A percentile compares a stretch with the other conserved stretches of the same genome.
phyloP scores from a whole-genome alignment of 1,140 invertebrate genomes.

The Drosophila simulans region DNA sequence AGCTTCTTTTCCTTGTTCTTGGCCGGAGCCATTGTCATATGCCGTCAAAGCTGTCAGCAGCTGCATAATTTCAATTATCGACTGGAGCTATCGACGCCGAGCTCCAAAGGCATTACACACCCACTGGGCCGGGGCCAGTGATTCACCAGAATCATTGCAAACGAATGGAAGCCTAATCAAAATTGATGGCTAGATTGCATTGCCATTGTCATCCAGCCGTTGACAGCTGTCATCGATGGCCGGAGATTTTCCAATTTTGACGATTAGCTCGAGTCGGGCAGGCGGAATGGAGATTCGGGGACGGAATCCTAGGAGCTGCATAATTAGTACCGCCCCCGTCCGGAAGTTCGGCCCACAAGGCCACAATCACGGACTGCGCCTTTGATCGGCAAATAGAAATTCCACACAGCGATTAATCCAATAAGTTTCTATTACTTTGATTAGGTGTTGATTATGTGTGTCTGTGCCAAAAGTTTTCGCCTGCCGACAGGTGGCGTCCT shows the following conservation, averaged over 20 bases:
- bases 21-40: neutral
- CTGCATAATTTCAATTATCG: slow-evolving; percentile 67
- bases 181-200: slow-evolving; percentile 70
- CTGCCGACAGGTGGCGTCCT: slow-evolving; percentile 46
- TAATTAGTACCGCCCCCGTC: slow-evolving; percentile 24
- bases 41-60: slow-evolving; percentile 27
- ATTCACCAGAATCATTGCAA: neutral
- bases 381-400: slow-evolving; percentile 67
- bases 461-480: slow-evolving; percentile 32
- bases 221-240: slow-evolving; percentile 71
- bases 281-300: slow-evolving; percentile 1
- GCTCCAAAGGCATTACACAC: no score
- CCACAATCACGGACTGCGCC: slow-evolving; percentile 32
- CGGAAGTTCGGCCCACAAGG: neutral
- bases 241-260: slow-evolving; percentile 61
- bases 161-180: slow-evolving; percentile 58
- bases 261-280: slow-evolving; percentile 46
- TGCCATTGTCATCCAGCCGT: slow-evolving; percentile 35
- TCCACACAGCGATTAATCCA: slow-evolving; percentile 73
- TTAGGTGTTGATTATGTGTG: slow-evolving; percentile 79
- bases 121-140: no score
- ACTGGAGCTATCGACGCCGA: slow-evolving; percentile 13
- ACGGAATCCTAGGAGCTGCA: neutral
- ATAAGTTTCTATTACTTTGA: slow-evolving; percentile 82
- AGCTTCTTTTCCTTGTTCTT: slow-evolving; percentile 1